Conservation (phyloP, 2,113 vertebrate genomes). For the Syrmaticus mikado region DNA sequence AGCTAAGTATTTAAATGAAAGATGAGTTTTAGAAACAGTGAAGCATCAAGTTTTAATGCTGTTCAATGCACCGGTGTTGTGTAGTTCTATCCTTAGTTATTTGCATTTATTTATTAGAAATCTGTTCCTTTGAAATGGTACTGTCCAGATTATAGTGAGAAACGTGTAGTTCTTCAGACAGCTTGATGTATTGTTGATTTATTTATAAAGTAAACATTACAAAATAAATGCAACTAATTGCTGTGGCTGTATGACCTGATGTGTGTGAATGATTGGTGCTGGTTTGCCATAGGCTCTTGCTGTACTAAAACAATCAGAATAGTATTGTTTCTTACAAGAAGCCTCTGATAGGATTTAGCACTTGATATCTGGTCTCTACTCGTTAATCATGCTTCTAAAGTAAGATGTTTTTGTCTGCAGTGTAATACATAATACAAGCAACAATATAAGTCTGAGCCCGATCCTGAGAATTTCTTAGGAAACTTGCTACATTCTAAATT, state of each 20-base stretch:
- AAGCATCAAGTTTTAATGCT: neutral
- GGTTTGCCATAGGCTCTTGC: neutral
- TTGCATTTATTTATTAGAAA: neutral
- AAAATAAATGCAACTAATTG: neutral
- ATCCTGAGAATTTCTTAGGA: neutral
- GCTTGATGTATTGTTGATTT: neutral
- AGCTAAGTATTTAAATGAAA: neutral
- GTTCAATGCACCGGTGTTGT: neutral
- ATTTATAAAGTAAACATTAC: neutral
- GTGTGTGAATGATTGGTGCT: neutral
- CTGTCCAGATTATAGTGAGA: neutral
- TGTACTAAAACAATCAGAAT: too few species aligned
- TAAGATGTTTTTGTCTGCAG: neutral
- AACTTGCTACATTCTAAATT: neutral
- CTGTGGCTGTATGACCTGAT: neutral
- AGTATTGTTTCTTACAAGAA: neutral
- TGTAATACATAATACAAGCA: neutral
- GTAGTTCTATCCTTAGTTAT: neutral
- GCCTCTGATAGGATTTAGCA: neutral
- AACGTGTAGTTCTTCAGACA: neutral
- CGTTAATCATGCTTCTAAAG: neutral
- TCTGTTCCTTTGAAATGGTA: neutral
- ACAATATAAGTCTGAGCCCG: neutral
- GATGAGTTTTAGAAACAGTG: neutral
- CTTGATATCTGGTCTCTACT: neutral